Evolutionary conservation across 2,888 invertebrate species (phyloP), one percentile per base, ranked within the genome.

Genomic region (Ochropleura leucogaster): DNA sequence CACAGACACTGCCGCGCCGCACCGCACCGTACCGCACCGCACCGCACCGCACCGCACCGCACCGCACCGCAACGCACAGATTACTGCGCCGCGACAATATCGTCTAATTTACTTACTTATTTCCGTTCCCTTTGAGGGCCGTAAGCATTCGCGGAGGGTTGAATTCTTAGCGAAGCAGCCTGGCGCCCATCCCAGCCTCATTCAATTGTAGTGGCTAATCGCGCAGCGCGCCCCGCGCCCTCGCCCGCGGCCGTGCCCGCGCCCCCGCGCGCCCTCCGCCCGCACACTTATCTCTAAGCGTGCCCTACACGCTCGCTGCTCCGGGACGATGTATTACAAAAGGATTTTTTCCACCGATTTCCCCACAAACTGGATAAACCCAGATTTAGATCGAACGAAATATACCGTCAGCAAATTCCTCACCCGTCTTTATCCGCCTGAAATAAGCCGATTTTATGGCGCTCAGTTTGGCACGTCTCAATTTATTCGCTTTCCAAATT

Each of bases 81-180:
- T 72, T 46, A 65, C 40, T 46, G 64, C 62, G 46, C 44, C 53
- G 20, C 62, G 46, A 85, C 83, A 79, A 83, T 75, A 47, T 73
- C 72, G 66, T 60, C 69, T 85, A 80, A 85, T 80, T 85, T 72
- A 79, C 77, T 85, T 85, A 85, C 77, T 87, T 85, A 85, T 71
- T 85, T 73, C 80, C 69, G 71, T 74, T 77, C 72, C 77, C 74
- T 83, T 85, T 77, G 77, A 69, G 42, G 68, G 47, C 68, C 63
- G 49, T 74, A 70, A 71, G 74, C 65, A 72, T 74, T 72, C 74
- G 63, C 64, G 49, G 73, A 76, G 76, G 80, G 80, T 66, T 73
- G 71, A 60, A 75, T 79, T 65, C 77, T 72, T 60, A 62, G 82
- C 72, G 63, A 67, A 74, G 63, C 49, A 72, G 72, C 66, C 65